phyloP scores from a whole-genome alignment of 2,888 invertebrate species.

The Morpho helenor region DNA sequence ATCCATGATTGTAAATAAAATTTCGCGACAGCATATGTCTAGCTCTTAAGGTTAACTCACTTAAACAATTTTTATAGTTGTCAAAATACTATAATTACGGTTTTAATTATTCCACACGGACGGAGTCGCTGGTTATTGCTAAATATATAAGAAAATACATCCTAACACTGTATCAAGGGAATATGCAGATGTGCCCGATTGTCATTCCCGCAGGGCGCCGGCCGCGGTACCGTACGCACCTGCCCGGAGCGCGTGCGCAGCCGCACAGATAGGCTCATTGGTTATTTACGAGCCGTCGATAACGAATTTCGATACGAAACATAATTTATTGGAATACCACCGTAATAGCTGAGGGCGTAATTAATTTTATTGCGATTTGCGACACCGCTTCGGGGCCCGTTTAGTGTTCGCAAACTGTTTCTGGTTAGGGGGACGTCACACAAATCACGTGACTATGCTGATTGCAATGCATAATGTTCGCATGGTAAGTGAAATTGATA shows the following conservation, averaged over 20 bases:
- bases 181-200: constrained; percentile 13
- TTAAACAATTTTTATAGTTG: no score
- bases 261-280: constrained; percentile 37
- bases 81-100: no score
- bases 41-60: no score
- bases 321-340: constrained; percentile 21
- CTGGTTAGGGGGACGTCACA: constrained; percentile 6
- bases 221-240: constrained; percentile 18
- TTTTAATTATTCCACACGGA: no score
- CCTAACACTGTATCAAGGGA: not conserved
- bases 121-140: no score
- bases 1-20: no score
- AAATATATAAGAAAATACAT: not conserved
- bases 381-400: constrained; percentile 5
- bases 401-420: not conserved
- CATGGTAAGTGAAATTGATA: not conserved
- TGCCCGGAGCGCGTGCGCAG: constrained; percentile 26
- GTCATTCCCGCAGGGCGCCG: constrained; percentile 11
- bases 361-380: constrained; percentile 18
- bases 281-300: constrained; percentile 33
- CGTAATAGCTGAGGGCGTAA: constrained; percentile 15
- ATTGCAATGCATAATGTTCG: constrained; percentile 1
- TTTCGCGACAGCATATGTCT: no score
- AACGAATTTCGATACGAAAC: constrained; percentile 21
- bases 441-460: constrained; percentile 6